These are phyloP conservation scores for Thalassaphorura encarpata DNA, from an alignment of 1,140 invertebrate genomes.

Conservation along the genomic window DNA sequence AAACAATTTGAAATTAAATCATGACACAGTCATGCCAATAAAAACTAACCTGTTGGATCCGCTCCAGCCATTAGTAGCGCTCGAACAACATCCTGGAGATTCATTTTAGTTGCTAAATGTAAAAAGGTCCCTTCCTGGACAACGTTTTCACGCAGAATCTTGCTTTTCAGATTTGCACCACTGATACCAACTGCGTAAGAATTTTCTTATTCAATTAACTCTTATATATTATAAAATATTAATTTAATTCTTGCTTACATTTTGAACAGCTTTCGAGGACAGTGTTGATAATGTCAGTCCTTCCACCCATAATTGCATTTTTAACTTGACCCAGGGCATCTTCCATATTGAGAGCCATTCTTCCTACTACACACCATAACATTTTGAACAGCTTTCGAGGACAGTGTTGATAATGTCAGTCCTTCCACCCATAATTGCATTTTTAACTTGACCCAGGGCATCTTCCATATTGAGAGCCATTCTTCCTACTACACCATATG, in stretches of 20 bases:
- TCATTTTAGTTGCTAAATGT: slow-evolving; percentile 51
- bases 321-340: slow-evolving; percentile 36
- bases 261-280: slow-evolving; percentile 47
- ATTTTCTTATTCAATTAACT: too few relatives aligned
- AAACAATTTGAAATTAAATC: slow-evolving; percentile 41
- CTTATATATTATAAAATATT: not conserved
- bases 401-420: slow-evolving; percentile 52
- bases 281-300: slow-evolving; percentile 51
- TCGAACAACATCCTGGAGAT: slow-evolving; percentile 45
- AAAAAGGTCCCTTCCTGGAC: slow-evolving; percentile 51
- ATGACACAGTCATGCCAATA: not conserved
- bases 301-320: slow-evolving; percentile 47
- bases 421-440: slow-evolving; percentile 48
- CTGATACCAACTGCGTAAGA: slow-evolving; percentile 26
- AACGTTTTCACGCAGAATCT: slow-evolving; percentile 43
- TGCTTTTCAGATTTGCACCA: slow-evolving; percentile 37
- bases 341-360: slow-evolving; percentile 21
- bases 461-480: too few relatives aligned
- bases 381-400: slow-evolving; percentile 45
- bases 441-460: slow-evolving; percentile 37
- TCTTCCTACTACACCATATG: too few relatives aligned
- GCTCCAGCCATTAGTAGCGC: slow-evolving; percentile 49
- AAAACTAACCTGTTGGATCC: slow-evolving; percentile 45
- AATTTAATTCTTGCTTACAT: slow-evolving; percentile 36
- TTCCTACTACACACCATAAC: too few relatives aligned